Evolutionary conservation across 2,113 vertebrate genomes (phyloP).

Genomic region (Larimichthys polyactis): DNA sequence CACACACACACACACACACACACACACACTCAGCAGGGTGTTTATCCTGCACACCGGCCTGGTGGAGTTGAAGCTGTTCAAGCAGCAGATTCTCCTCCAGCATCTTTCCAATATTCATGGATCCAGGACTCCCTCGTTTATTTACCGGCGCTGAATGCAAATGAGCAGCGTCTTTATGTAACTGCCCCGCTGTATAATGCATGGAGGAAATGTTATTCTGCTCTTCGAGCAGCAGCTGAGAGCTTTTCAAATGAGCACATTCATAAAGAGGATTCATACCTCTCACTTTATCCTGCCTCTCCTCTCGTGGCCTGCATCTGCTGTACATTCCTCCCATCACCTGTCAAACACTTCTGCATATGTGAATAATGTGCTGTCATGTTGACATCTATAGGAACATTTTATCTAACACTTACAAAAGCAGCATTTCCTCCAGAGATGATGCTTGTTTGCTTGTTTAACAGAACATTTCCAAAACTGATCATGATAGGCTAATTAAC

Average conservation of each 20-base stretch:
- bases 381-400: background rate
- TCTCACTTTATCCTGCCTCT: slow-evolving; percentile 5
- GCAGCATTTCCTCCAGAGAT: background rate
- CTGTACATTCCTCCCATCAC: background rate
- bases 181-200: slow-evolving; percentile 46
- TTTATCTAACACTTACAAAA: background rate
- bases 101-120: slow-evolving; percentile 7
- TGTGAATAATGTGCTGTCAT: background rate
- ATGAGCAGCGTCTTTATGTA: slow-evolving; percentile 57
- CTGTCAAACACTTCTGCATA: background rate
- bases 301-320: background rate
- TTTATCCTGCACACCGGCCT: slow-evolving; percentile 43
- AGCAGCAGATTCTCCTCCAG: slow-evolving; percentile 18
- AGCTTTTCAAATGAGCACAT: background rate
- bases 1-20: too few species aligned
- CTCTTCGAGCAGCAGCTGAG: background rate
- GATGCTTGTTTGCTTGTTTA: too few species aligned
- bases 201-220: background rate
- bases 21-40: slow-evolving; percentile 20
- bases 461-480: too few species aligned
- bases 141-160: slow-evolving; percentile 36
- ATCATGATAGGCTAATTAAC: too few species aligned
- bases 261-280: background rate
- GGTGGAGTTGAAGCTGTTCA: slow-evolving; percentile 1
- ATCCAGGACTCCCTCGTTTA: slow-evolving; percentile 26